Percentiles rank a stretch among this genome's conserved stretches.
phyloP scores from a whole-genome alignment of 2,797 vertebrate genomes.

The Liasis olivaceus region DNA sequence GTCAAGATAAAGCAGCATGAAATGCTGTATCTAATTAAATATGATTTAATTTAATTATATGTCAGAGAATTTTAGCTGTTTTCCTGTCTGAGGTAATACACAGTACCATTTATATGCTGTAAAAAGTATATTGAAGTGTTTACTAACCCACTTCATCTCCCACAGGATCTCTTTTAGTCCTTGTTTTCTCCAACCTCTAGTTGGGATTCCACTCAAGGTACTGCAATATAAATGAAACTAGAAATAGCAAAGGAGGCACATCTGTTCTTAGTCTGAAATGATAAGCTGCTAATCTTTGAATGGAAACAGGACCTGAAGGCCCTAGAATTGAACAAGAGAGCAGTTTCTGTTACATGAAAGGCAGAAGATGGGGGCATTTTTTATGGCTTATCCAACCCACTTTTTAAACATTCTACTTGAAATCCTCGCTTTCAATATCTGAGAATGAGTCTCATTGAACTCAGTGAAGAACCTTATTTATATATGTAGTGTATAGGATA shows the following conservation, averaged over 20 bases:
- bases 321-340: neutral
- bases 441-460: neutral
- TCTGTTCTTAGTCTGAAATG: too few relatives aligned
- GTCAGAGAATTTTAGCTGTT: neutral
- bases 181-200: neutral
- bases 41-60: neutral
- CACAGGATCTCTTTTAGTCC: neutral
- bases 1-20: neutral
- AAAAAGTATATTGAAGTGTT: neutral
- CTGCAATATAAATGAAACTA: neutral
- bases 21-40: neutral
- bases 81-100: neutral
- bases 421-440: neutral
- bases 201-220: neutral
- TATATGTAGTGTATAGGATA: neutral
- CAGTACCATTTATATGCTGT: neutral
- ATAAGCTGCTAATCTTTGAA: neutral
- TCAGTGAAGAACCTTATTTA: neutral
- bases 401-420: neutral
- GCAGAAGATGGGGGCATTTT: neutral
- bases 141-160: neutral
- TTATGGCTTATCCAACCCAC: neutral
- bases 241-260: neutral
- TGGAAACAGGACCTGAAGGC: neutral
- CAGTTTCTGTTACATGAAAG: neutral